Conservation (phyloP, 1,140 invertebrate genomes). For the Anastrepha ludens region DNA sequence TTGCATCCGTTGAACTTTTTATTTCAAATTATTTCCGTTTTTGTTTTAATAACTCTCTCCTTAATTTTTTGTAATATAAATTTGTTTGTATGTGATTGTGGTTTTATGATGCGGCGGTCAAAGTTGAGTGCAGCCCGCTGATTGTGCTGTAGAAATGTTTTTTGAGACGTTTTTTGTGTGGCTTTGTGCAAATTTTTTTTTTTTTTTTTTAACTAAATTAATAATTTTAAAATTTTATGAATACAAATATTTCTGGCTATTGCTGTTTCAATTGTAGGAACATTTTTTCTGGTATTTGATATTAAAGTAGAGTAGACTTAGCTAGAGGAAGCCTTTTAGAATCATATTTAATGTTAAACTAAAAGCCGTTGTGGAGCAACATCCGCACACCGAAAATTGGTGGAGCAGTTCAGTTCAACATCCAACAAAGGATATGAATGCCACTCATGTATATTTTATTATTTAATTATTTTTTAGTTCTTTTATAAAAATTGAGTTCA, state of each 20-base stretch:
- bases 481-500: too few relatives aligned
- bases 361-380: too few relatives aligned
- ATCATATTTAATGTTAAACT: too few relatives aligned
- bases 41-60: not conserved
- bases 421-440: too few relatives aligned
- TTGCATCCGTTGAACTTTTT: conserved; percentile 35
- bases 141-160: not conserved
- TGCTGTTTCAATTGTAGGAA: too few relatives aligned
- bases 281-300: too few relatives aligned
- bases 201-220: not conserved
- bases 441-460: too few relatives aligned
- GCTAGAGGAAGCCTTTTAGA: too few relatives aligned
- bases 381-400: too few relatives aligned
- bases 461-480: too few relatives aligned
- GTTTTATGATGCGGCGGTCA: not conserved
- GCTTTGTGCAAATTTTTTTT: not conserved
- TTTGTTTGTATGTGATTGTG: not conserved
- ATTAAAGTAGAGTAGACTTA: too few relatives aligned
- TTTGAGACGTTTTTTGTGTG: not conserved
- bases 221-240: not conserved
- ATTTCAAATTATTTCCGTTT: conserved; percentile 45
- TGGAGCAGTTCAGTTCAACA: too few relatives aligned
- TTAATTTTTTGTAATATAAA: not conserved
- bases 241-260: not conserved
- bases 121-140: conserved; percentile 26